These are phyloP conservation scores for Bradysia coprophila DNA, from an alignment of 1,140 invertebrate genomes.

Conservation along the genomic window DNA sequence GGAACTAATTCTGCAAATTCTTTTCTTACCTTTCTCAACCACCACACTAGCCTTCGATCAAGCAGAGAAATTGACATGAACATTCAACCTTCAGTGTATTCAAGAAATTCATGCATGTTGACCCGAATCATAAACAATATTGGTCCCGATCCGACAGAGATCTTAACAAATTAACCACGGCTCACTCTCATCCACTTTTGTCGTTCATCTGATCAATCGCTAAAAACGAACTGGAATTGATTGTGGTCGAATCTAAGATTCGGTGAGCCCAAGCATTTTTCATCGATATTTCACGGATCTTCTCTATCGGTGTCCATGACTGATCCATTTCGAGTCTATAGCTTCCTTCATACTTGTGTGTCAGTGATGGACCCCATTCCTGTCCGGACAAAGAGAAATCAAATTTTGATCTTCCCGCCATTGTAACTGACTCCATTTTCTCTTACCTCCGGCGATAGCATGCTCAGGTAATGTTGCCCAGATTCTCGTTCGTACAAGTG, in stretches of 20 bases:
- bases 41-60: no score
- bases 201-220: no score
- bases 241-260: background rate
- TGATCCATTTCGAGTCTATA: constrained; percentile 46
- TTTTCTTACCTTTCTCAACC: no score
- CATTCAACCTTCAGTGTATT: no score
- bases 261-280: background rate
- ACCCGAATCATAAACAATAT: no score
- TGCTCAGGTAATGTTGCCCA: constrained; percentile 47
- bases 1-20: no score
- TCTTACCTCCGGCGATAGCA: constrained; percentile 47
- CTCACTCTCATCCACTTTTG: no score
- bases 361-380: constrained; percentile 40
- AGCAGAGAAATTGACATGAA: no score
- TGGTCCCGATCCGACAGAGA: no score
- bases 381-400: constrained; percentile 15
- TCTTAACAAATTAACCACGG: no score
- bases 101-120: no score
- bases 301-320: constrained; percentile 40
- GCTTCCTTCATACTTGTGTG: constrained; percentile 42
- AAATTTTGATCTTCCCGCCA: constrained; percentile 1
- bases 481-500: constrained; percentile 45
- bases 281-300: constrained; percentile 15
- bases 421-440: background rate
- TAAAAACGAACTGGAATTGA: no score